Conservation (phyloP, 37 sponge, comb jelly and placozoan genomes). For the Lycopodina hypogea region DNA sequence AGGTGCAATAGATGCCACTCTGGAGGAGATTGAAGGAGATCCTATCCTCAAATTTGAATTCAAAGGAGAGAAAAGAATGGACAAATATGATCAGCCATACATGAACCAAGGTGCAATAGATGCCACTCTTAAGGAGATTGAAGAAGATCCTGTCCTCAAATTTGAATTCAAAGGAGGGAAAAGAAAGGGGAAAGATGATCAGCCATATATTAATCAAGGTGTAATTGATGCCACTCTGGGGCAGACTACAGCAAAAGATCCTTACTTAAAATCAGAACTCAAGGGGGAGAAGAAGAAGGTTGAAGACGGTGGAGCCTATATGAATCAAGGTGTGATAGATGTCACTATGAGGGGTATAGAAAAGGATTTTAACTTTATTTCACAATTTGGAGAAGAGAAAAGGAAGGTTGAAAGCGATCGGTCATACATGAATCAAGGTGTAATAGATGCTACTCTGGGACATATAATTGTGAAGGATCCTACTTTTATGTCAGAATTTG, state of each 20-base stretch:
- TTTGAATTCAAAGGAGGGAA: too few species aligned
- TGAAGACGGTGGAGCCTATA: not conserved
- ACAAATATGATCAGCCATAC: not conserved
- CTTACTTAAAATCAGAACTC: too few species aligned
- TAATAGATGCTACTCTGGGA: not conserved
- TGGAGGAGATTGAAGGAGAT: too few species aligned
- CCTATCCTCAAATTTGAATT: too few species aligned
- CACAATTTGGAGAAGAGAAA: not conserved
- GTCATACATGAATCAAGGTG: too few species aligned
- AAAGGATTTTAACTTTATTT: too few species aligned
- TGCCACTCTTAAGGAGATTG: not conserved
- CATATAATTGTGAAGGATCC: too few species aligned
- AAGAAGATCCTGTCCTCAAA: too few species aligned
- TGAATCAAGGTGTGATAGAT: slow-evolving; percentile 12
- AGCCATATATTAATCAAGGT: too few species aligned
- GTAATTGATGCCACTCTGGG: not conserved
- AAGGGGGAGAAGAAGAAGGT: not conserved
- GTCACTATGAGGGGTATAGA: too few species aligned
- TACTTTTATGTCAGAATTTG: too few species aligned
- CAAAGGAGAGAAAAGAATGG: not conserved
- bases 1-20: not conserved
- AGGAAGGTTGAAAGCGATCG: not conserved
- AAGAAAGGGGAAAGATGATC: not conserved
- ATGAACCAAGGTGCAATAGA: not conserved
- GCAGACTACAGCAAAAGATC: too few species aligned